Evolutionary conservation across 1,140 invertebrate species (phyloP).

Genomic region (Doryteuthis pealeii): DNA sequence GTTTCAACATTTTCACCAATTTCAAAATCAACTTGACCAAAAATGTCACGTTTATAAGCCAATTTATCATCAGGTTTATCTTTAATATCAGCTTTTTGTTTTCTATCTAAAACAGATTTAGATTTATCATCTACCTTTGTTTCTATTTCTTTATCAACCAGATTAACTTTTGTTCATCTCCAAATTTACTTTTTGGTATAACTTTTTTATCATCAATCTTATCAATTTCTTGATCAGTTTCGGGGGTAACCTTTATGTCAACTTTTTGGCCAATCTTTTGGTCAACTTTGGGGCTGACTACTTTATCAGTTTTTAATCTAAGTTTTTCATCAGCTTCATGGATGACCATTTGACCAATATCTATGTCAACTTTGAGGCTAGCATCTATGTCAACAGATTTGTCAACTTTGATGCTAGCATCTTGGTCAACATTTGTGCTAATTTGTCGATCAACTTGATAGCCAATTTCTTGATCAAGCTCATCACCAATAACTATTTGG

Average conservation of each 20-base stretch:
- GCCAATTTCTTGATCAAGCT: conserved; percentile 1
- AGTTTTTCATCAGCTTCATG: not conserved
- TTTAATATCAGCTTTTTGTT: too few relatives aligned
- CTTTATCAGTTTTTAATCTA: not conserved
- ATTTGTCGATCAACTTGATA: conserved; percentile 8
- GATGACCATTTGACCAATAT: not conserved
- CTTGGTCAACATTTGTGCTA: not conserved
- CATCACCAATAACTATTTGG: not conserved
- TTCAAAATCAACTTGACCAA: too few relatives aligned
- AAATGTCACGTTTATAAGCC: too few relatives aligned
- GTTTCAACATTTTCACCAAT: too few relatives aligned
- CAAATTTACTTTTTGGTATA: too few relatives aligned
- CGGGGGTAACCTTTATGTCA: conserved; percentile 3
- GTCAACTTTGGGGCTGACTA: not conserved
- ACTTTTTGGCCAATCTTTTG: not conserved
- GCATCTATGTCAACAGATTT: not conserved
- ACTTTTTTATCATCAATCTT: too few relatives aligned
- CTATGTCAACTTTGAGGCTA: not conserved
- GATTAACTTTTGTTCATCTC: too few relatives aligned
- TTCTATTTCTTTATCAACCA: not conserved
- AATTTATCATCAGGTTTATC: too few relatives aligned
- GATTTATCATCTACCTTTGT: too few relatives aligned
- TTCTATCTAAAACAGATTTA: too few relatives aligned
- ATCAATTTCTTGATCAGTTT: not conserved
- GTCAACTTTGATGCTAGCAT: not conserved